Conservation (phyloP, 2,797 vertebrate species). For the Phoeniculus purpureus region DNA sequence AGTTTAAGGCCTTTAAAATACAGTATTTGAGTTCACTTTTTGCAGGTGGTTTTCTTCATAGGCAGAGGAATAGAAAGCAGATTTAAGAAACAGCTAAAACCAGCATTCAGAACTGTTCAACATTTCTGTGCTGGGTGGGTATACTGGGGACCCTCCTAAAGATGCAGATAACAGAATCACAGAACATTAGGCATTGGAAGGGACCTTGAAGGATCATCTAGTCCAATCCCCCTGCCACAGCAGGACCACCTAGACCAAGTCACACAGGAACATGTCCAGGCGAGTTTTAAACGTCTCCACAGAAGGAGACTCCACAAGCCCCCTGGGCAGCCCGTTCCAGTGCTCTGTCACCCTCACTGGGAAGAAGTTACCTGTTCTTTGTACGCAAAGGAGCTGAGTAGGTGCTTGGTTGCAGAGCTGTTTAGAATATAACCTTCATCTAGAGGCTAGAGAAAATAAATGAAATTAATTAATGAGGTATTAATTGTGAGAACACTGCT, state of each 20-base stretch:
- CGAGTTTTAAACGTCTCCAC: no score
- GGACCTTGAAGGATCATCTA: no score
- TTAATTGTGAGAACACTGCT: background rate
- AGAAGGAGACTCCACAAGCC: no score
- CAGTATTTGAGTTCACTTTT: background rate
- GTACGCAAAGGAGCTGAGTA: background rate
- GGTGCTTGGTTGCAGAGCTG: background rate
- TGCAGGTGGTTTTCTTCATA: background rate
- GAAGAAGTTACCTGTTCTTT: background rate
- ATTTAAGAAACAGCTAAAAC: background rate
- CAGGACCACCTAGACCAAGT: no score
- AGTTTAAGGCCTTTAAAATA: background rate
- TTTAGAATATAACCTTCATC: background rate
- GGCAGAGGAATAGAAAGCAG: background rate
- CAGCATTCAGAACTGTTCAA: background rate
- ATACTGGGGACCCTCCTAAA: background rate
- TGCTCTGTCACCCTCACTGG: no score
- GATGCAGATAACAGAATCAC: background rate
- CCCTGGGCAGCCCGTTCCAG: no score
- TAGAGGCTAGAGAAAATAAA: background rate
- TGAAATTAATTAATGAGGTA: background rate
- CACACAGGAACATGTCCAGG: no score
- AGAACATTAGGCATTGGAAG: no score
- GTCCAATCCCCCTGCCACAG: no score
- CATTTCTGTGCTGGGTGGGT: background rate